These are phyloP conservation scores for Arctia plantaginis DNA, from an alignment of 2,888 invertebrate genomes.

Conservation along the genomic window DNA sequence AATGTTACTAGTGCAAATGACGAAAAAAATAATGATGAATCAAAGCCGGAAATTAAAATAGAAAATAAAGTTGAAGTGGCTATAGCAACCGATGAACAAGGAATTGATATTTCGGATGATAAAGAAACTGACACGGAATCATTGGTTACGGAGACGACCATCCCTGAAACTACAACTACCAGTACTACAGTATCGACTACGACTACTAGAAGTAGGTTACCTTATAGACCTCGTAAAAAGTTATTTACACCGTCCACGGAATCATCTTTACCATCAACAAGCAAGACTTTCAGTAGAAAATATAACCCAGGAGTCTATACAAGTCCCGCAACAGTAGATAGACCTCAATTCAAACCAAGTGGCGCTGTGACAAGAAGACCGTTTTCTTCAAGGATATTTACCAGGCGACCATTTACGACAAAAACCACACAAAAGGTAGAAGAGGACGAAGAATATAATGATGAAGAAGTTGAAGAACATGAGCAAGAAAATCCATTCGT, in stretches of 20 bases:
- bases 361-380: constrained; percentile 69
- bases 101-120: constrained; percentile 63
- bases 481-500: constrained; percentile 76
- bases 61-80: constrained; percentile 57
- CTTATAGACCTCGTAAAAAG: constrained; percentile 77
- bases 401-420: constrained; percentile 75
- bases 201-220: constrained; percentile 68
- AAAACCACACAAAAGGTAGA: constrained; percentile 75
- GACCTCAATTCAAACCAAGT: constrained; percentile 64
- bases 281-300: constrained; percentile 80
- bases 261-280: constrained; percentile 69
- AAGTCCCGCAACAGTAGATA: constrained; percentile 75
- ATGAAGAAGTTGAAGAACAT: constrained; percentile 64
- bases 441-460: constrained; percentile 75
- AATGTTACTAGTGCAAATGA: background rate
- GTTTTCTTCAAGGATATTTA: constrained; percentile 71
- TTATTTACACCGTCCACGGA: constrained; percentile 80
- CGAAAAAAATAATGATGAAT: background rate
- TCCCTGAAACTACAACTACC: constrained; percentile 66
- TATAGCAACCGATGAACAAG: constrained; percentile 61
- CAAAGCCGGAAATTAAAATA: background rate
- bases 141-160: constrained; percentile 48
- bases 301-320: constrained; percentile 81
- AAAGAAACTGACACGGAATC: constrained; percentile 48
- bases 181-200: constrained; percentile 63